These are phyloP conservation scores for Seira ritae DNA, from an alignment of 2,888 invertebrate species.

Conservation along the genomic window DNA sequence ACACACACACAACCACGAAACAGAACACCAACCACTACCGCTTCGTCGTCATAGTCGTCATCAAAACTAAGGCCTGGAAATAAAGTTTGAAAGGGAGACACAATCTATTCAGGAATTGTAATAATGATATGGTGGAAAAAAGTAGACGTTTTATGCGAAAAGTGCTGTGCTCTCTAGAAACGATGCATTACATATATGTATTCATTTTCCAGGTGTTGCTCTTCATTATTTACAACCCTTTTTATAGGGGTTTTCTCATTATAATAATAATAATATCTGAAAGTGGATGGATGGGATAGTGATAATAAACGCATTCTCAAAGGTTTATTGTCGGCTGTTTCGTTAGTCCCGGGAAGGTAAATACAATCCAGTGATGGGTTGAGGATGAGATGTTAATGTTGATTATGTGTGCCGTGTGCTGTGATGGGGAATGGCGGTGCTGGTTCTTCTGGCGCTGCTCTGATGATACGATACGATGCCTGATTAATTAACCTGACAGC, in stretches of 20 bases:
- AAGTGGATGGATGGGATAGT: background rate
- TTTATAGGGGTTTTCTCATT: background rate
- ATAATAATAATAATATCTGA: too few relatives aligned
- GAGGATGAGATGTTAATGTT: background rate
- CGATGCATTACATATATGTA: background rate
- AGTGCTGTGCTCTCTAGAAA: background rate
- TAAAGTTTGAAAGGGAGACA: conserved; percentile 10
- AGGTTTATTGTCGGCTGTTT: conserved; percentile 5
- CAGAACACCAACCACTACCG: too few relatives aligned
- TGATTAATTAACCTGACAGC: conserved; percentile 61
- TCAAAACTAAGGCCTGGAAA: background rate
- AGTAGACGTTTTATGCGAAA: background rate
- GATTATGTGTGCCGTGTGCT: too few relatives aligned
- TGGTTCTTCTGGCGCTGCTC: background rate
- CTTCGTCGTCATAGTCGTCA: too few relatives aligned
- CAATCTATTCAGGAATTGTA: background rate
- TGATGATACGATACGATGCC: conserved; percentile 50
- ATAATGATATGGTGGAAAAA: conserved; percentile 11
- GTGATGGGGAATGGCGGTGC: background rate
- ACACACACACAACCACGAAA: background rate
- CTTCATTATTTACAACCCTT: conserved; percentile 18
- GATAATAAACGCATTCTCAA: conserved; percentile 15
- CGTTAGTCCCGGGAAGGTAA: background rate
- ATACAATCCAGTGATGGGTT: too few relatives aligned
- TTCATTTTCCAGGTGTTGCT: conserved; percentile 48